phyloP scores from a whole-genome alignment of 1,140 invertebrate genomes.

The Papilio polyxenes region DNA sequence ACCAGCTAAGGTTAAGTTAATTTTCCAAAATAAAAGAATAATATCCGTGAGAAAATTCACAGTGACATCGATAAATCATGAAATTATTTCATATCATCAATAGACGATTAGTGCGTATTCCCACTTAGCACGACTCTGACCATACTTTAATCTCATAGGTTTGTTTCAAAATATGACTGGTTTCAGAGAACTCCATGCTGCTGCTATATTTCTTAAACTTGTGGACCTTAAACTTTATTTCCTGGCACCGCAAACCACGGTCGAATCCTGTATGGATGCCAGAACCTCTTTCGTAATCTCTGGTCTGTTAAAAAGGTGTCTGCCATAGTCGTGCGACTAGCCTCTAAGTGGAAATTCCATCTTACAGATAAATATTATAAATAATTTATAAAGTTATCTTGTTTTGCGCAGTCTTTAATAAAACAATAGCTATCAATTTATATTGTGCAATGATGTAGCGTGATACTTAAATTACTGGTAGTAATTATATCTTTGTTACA shows the following conservation, averaged over 20 bases:
- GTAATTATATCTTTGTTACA: background rate
- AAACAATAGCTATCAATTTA: background rate
- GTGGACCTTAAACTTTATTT: too few relatives aligned
- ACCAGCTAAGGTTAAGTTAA: background rate
- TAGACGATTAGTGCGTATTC: background rate
- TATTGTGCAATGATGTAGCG: background rate
- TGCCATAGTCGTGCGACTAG: background rate
- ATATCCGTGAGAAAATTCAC: constrained; percentile 4
- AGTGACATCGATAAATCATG: background rate
- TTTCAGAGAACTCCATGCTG: too few relatives aligned
- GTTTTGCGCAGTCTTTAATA: background rate
- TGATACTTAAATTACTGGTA: background rate
- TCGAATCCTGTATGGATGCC: too few relatives aligned
- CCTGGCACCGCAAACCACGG: too few relatives aligned
- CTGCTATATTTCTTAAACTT: too few relatives aligned
- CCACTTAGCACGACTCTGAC: background rate
- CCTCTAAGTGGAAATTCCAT: background rate
- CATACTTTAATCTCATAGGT: background rate
- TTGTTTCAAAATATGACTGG: too few relatives aligned
- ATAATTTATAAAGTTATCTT: background rate
- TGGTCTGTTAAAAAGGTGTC: background rate
- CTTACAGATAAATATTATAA: background rate
- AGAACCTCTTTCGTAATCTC: too few relatives aligned
- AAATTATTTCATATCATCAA: background rate
- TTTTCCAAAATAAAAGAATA: background rate